These are phyloP conservation scores for Aphodius granarius DNA, from an alignment of 2,888 invertebrate genomes.

Conservation along the genomic window DNA sequence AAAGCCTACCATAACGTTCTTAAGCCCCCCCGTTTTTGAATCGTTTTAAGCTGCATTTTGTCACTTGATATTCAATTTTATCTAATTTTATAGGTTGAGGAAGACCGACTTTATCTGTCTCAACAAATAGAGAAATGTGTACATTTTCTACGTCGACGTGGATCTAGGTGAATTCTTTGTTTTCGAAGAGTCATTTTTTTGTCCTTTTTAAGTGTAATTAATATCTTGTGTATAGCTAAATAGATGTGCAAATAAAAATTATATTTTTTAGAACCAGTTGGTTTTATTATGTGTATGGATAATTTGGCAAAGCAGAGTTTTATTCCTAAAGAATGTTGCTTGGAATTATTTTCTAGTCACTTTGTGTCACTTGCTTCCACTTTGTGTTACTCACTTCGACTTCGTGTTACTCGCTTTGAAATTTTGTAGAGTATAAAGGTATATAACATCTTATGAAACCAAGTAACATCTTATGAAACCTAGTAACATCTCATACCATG, in stretches of 20 bases:
- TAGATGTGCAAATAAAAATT: neutral
- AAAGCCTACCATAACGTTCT: neutral
- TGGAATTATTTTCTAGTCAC: no score
- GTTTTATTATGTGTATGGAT: no score
- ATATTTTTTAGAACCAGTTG: neutral
- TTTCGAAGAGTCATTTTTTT: neutral
- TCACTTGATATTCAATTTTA: neutral
- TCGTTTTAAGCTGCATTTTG: neutral
- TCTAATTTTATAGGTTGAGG: neutral
- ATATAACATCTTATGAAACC: no score
- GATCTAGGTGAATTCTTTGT: neutral
- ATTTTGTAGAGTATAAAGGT: no score
- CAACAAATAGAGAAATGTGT: neutral
- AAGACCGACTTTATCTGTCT: neutral
- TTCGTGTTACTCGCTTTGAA: no score
- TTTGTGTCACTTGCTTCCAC: no score
- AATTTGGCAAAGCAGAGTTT: no score
- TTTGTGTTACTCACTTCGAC: no score
- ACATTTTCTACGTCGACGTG: neutral
- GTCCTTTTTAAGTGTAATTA: neutral
- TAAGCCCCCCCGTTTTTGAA: neutral
- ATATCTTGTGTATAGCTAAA: neutral
- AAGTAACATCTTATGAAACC: no score
- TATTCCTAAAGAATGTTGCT: no score
- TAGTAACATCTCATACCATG: no score